Evolutionary conservation across 2,113 vertebrate species (phyloP), one percentile per base, ranked within the genome.

Genomic region (Triplophysa dalaica): DNA sequence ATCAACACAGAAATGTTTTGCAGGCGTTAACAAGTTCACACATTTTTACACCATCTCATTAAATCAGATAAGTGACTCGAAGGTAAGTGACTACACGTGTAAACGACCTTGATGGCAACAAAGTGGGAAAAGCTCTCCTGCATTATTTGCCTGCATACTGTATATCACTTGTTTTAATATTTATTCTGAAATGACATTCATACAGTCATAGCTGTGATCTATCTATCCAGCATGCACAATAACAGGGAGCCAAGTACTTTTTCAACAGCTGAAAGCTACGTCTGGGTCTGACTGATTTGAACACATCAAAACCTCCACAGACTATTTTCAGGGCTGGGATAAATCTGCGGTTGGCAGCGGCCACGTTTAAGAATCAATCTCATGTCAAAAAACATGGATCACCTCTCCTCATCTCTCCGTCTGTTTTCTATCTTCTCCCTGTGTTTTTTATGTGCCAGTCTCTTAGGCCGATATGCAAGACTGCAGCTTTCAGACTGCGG

Each of bases 381-480:
- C 62, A 67, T 80, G 77, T 63, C 64, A 65, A 66, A 72, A 83
- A 80, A 80, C 72, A 43, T 56, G 65, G 10, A 65, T 80, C 58
- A 56, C 69, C 24, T 4, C 69, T 60, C 13, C 29, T 65, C 21
- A 64, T 70, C 52, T 63, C 14, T 70, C 65, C 16, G 10, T 60
- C 11, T 21, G 60, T 52, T 62, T 65, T 83, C 52, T 8, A 66
- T 80, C n/a, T 70, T 54, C 58, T 22, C 17, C 56, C 10, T n/a
- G 17, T 83, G 56, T 83, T 83, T 83, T 83, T 70, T 16, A 70
- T 17, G 65, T 38, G 33, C 41, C 29, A 62, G 72, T 76, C 58
- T 66, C 48, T 66, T 70, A 61, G 73, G 64, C 66, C 65, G 73
- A 77, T 76, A 66, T 80, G 72, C 65, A 48, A 0, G 52, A 73